Evolutionary conservation across 2,797 vertebrate genomes (phyloP).

Genomic region (Sebastes dallii): DNA sequence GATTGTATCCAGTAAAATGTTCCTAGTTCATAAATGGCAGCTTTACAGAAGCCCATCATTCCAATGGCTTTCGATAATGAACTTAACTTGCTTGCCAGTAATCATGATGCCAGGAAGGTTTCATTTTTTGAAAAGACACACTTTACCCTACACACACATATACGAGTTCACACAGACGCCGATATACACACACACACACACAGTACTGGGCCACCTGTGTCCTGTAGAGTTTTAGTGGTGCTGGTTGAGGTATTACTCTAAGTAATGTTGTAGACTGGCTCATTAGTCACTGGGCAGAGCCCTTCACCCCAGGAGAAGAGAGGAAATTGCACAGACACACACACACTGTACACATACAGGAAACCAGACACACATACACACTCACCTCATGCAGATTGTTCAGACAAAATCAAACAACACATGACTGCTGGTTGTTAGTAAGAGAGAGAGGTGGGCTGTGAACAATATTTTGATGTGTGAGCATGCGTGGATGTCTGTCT

Average conservation of each 20-base stretch:
- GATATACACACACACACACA: not conserved
- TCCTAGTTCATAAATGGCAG: not conserved
- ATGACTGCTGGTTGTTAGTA: not conserved
- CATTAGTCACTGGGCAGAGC: constrained; percentile 53
- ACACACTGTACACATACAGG: not conserved
- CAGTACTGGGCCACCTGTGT: constrained; percentile 35
- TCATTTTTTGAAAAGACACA: not conserved
- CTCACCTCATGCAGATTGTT: constrained; percentile 14
- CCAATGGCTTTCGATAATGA: not conserved
- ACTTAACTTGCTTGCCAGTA: not conserved
- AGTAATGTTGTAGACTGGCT: constrained; percentile 47
- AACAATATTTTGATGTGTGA: constrained; percentile 3
- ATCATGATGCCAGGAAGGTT: not conserved
- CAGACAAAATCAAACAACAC: constrained; percentile 35
- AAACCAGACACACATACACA: not conserved
- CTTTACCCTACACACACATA: not conserved
- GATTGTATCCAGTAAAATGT: not conserved
- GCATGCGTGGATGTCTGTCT: not conserved
- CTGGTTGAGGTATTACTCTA: constrained; percentile 52
- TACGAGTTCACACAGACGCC: not conserved
- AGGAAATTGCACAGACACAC: constrained; percentile 9
- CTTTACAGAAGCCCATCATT: not conserved
- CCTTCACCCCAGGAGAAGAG: constrained; percentile 30
- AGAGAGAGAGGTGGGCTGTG: not conserved
- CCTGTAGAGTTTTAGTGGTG: constrained; percentile 38